A percentile compares a stretch with the other conserved stretches of the same genome.
These are phyloP conservation scores for Oplegnathus fasciatus DNA, from an alignment of 2,113 vertebrate genomes.

Conservation along the genomic window DNA sequence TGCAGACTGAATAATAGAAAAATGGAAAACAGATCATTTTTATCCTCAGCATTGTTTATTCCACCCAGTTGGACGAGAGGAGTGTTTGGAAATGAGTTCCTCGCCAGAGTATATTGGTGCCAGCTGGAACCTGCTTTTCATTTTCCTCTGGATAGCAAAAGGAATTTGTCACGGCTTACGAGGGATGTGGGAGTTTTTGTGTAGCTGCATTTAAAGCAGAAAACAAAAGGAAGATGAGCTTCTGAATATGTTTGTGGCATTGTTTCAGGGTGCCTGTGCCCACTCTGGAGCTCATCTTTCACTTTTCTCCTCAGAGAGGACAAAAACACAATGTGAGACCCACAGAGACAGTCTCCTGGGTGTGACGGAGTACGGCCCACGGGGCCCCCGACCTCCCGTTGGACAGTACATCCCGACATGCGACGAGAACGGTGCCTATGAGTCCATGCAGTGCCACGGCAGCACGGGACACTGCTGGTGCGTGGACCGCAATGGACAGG, in stretches of 20 bases:
- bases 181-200: slow-evolving; percentile 25
- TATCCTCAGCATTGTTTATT: slow-evolving; percentile 46
- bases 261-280: background rate
- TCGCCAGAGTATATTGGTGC: slow-evolving; percentile 31
- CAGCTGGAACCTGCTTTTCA: slow-evolving; percentile 69
- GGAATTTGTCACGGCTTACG: slow-evolving; percentile 46
- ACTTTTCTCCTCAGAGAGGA: slow-evolving; percentile 76
- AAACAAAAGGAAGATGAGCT: slow-evolving; percentile 26
- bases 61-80: background rate
- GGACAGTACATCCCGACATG: slow-evolving; percentile 89
- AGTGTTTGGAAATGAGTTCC: slow-evolving; percentile 50
- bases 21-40: slow-evolving; percentile 42
- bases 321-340: slow-evolving; percentile 88
- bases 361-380: slow-evolving; percentile 8
- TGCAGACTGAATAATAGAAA: background rate
- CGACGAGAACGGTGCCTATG: slow-evolving; percentile 88
- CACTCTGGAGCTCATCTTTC: background rate
- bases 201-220: slow-evolving; percentile 32
- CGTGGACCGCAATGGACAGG: slow-evolving; percentile 89
- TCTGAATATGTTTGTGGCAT: background rate
- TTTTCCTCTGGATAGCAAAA: slow-evolving; percentile 56
- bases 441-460: slow-evolving; percentile 90
- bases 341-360: slow-evolving; percentile 86
- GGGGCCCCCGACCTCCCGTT: slow-evolving; percentile 67
- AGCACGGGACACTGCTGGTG: slow-evolving; percentile 93